Evolutionary conservation across 2,113 vertebrate species (phyloP).

Genomic region (Plecturocebus donacophilus): DNA sequence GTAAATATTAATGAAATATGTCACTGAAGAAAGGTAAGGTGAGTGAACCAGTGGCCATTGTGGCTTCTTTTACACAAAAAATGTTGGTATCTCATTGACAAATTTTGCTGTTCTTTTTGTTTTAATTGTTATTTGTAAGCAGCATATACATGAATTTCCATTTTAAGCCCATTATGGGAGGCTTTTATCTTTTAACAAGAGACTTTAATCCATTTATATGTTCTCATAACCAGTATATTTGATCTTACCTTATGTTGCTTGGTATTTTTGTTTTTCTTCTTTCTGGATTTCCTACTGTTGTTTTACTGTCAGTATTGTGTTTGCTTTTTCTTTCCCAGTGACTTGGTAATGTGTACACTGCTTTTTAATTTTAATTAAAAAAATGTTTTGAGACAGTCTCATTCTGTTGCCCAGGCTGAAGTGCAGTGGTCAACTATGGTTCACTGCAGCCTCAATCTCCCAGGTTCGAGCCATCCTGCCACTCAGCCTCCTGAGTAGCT

Average conservation of each 20-base stretch:
- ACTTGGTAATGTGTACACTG: background rate
- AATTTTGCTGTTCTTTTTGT: background rate
- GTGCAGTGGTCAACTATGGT: too few species aligned
- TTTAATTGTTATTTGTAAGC: slow-evolving; percentile 15
- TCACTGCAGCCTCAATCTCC: too few species aligned
- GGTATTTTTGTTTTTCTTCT: background rate
- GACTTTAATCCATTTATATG: background rate
- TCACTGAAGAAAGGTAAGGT: background rate
- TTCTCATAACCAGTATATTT: slow-evolving; percentile 5
- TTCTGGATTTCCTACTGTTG: background rate
- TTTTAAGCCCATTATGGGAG: slow-evolving; percentile 15
- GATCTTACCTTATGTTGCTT: background rate
- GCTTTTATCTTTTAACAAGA: slow-evolving; percentile 9
- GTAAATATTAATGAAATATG: background rate
- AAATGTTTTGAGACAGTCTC: too few species aligned
- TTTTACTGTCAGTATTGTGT: background rate
- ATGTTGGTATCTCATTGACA: background rate
- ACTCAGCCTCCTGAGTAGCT: too few species aligned
- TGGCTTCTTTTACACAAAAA: slow-evolving; percentile 36
- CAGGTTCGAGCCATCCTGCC: too few species aligned
- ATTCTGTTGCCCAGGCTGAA: too few species aligned
- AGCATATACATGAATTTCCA: background rate
- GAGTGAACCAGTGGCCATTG: background rate
- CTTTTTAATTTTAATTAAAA: background rate
- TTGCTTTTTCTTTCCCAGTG: background rate